phyloP scores from a whole-genome alignment of 2,113 vertebrate species.

The Dicrurus megarhynchus region DNA sequence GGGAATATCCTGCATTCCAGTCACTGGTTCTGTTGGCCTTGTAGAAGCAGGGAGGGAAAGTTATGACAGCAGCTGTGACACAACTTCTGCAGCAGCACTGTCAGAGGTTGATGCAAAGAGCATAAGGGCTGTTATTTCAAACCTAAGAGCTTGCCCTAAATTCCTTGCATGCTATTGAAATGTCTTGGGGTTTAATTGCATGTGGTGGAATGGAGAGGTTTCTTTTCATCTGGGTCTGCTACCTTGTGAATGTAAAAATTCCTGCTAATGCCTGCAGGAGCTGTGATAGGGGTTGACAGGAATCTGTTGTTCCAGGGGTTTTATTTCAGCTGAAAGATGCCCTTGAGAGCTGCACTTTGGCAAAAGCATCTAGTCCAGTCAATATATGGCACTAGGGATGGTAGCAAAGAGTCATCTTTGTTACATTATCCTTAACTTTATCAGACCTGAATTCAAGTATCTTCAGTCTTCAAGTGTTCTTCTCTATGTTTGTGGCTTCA shows the following conservation, averaged over 20 bases:
- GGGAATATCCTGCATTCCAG: not conserved
- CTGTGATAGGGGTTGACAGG: not conserved
- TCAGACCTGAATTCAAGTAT: not conserved
- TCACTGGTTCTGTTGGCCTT: not conserved
- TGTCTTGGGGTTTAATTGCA: not conserved
- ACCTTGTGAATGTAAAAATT: not conserved
- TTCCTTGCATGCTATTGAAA: not conserved
- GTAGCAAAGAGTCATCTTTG: not conserved
- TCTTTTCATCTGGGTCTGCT: constrained; percentile 7
- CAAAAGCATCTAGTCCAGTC: not conserved
- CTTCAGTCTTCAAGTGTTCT: not conserved
- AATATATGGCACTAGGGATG: not conserved
- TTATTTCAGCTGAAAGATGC: constrained; percentile 5
- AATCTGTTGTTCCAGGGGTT: constrained; percentile 2
- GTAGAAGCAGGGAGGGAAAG: not conserved
- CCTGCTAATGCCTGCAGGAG: not conserved
- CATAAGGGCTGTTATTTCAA: not conserved
- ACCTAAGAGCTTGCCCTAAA: not conserved
- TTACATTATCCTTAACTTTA: not conserved
- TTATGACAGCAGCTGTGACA: not conserved
- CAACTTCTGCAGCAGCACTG: not conserved
- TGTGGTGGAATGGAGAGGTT: not conserved
- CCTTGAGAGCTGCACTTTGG: not conserved
- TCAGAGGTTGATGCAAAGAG: not conserved
- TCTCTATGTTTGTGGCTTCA: not conserved